Evolutionary conservation across 2,888 invertebrate genomes (phyloP).

Genomic region (Onchidella celtica): DNA sequence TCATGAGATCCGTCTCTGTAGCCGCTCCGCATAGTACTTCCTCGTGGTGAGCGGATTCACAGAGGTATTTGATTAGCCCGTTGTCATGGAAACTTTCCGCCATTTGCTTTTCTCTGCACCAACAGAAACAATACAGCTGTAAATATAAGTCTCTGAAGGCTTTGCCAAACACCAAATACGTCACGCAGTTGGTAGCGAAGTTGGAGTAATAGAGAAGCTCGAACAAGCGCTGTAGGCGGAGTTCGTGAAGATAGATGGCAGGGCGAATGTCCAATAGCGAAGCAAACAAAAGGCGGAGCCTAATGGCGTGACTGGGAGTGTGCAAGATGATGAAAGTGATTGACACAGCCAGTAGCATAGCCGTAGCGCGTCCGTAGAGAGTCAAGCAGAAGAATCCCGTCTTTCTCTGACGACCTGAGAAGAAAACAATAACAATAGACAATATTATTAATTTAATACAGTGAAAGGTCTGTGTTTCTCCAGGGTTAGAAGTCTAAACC

Average conservation of each 20-base stretch:
- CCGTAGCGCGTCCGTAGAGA: constrained; percentile 24
- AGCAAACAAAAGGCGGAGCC: constrained; percentile 36
- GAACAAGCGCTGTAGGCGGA: constrained; percentile 48
- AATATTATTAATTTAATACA: too few species aligned
- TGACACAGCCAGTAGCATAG: constrained; percentile 52
- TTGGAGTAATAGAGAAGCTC: constrained; percentile 53
- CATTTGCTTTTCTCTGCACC: background rate
- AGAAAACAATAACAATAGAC: background rate
- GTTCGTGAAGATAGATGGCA: constrained; percentile 6
- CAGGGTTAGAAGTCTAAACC: too few species aligned
- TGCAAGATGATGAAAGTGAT: constrained; percentile 47
- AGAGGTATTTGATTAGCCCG: background rate
- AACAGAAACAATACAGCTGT: constrained; percentile 22
- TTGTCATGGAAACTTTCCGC: background rate
- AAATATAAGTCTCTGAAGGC: constrained; percentile 43
- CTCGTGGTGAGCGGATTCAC: background rate
- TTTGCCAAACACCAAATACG: constrained; percentile 49
- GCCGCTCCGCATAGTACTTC: background rate
- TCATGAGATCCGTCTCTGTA: constrained; percentile 1
- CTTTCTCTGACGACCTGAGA: constrained; percentile 16
- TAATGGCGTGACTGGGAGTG: constrained; percentile 44
- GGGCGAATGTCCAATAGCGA: background rate
- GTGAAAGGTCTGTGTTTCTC: too few species aligned
- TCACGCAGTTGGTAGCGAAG: constrained; percentile 54
- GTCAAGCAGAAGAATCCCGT: constrained; percentile 17